Evolutionary conservation across 2,113 vertebrate genomes (phyloP).

Genomic region (Oryzias javanicus): DNA sequence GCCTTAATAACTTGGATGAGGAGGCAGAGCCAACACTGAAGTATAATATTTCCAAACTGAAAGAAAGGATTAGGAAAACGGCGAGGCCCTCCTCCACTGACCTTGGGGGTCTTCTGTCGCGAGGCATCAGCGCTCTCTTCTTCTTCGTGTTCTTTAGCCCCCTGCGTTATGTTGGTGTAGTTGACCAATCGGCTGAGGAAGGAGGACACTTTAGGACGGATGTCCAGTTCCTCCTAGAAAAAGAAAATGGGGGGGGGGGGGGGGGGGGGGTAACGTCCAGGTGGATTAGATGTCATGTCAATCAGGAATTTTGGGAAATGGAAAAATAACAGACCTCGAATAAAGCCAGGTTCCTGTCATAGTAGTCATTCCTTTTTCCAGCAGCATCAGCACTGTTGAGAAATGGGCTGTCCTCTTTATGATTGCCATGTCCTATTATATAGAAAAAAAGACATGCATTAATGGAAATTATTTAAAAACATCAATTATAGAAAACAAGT

Average conservation of each 20-base stretch:
- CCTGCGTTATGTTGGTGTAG: conserved; percentile 96
- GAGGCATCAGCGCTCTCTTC: conserved; percentile 84
- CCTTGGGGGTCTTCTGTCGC: conserved; percentile 87
- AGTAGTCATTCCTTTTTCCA: conserved; percentile 87
- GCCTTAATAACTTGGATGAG: conserved; percentile 51
- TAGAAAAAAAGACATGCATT: background rate
- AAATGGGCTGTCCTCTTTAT: conserved; percentile 94
- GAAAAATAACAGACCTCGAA: conserved; percentile 87
- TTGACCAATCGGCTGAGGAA: conserved; percentile 95
- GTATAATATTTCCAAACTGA: conserved; percentile 34
- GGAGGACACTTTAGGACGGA: conserved; percentile 95
- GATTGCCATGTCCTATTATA: conserved; percentile 85
- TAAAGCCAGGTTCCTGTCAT: conserved; percentile 93
- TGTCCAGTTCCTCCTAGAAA: conserved; percentile 93
- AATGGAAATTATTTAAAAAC: background rate
- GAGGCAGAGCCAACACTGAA: conserved; percentile 6
- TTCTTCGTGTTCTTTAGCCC: conserved; percentile 96
- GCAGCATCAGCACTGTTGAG: conserved; percentile 81
- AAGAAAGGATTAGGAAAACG: conserved; percentile 13
- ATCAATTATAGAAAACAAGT: background rate
- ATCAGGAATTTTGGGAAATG: background rate
- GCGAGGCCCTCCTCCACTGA: conserved; percentile 46
- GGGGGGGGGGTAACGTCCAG: background rate
- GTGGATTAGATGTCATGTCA: background rate
- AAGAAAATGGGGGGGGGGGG: background rate